phyloP scores from a whole-genome alignment of 2,797 vertebrate species.

The Lutjanus campechanus region DNA sequence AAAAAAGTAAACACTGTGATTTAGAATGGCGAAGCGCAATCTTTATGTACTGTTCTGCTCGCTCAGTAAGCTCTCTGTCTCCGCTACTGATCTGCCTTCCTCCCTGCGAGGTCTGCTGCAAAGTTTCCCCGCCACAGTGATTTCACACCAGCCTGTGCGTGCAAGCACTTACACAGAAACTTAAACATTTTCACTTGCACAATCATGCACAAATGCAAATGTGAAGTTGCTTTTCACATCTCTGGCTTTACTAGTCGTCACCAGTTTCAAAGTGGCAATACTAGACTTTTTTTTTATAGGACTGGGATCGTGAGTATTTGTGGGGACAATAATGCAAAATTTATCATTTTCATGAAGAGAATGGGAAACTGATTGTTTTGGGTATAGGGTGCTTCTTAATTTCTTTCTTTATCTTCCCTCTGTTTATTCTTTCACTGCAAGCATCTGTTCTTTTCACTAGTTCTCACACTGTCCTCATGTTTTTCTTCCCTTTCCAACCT shows the following conservation, averaged over 20 bases:
- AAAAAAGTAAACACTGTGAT: slow-evolving; percentile 51
- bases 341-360: slow-evolving; percentile 8
- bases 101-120: not conserved
- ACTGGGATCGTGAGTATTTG: not conserved
- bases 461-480: not conserved
- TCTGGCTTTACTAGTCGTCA: not conserved
- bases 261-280: not conserved
- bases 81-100: slow-evolving; percentile 18
- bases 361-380: not conserved
- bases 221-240: slow-evolving; percentile 2
- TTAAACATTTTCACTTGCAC: not conserved
- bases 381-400: not conserved
- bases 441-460: slow-evolving; percentile 12
- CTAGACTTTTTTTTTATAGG: not conserved
- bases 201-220: slow-evolving; percentile 12
- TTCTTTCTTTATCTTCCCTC: not conserved
- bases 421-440: not conserved
- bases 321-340: slow-evolving; percentile 1
- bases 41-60: slow-evolving; percentile 46
- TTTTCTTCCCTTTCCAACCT: slow-evolving; percentile 3
- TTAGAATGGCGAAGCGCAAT: slow-evolving; percentile 15
- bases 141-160: not conserved
- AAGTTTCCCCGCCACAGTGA: not conserved
- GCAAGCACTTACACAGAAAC: not conserved
- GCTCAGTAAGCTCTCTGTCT: slow-evolving; percentile 31